phyloP scores from a whole-genome alignment of 1,140 invertebrate genomes.

The Bombus impatiens region DNA sequence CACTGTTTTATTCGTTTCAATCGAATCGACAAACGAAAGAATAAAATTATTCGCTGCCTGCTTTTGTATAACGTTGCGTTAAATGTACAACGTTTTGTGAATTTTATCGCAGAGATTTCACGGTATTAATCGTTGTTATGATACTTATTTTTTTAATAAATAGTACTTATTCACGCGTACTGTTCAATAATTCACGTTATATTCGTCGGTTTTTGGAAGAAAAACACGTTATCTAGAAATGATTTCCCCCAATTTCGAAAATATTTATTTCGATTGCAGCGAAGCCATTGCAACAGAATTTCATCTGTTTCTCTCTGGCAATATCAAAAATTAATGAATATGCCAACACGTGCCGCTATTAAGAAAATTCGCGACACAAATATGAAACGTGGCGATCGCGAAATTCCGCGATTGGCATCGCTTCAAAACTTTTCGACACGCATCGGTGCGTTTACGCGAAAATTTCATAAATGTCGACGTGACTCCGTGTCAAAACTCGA shows the following conservation, averaged over 20 bases:
- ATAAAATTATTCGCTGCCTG: background rate
- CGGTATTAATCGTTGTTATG: background rate
- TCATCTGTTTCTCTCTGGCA: too few species aligned
- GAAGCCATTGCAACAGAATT: too few species aligned
- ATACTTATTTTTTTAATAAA: too few species aligned
- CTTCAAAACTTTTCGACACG: background rate
- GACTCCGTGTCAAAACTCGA: background rate
- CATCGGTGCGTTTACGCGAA: background rate
- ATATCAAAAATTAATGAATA: background rate
- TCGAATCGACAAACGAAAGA: background rate
- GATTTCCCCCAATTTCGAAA: too few species aligned
- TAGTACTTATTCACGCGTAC: too few species aligned
- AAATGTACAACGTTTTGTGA: background rate
- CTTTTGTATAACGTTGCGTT: background rate
- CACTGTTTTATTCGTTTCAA: too few species aligned
- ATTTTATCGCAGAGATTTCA: background rate
- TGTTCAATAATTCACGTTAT: too few species aligned
- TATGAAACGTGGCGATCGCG: background rate
- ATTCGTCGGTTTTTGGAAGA: too few species aligned
- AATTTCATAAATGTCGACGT: background rate
- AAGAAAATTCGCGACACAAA: background rate
- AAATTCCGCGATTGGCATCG: conserved; percentile 4
- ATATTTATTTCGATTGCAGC: too few species aligned
- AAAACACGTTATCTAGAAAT: too few species aligned
- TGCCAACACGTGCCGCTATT: background rate